Base-by-base conservation (phyloP, 2,888 invertebrate species). In the Margaritifera margaritifera region DNA sequence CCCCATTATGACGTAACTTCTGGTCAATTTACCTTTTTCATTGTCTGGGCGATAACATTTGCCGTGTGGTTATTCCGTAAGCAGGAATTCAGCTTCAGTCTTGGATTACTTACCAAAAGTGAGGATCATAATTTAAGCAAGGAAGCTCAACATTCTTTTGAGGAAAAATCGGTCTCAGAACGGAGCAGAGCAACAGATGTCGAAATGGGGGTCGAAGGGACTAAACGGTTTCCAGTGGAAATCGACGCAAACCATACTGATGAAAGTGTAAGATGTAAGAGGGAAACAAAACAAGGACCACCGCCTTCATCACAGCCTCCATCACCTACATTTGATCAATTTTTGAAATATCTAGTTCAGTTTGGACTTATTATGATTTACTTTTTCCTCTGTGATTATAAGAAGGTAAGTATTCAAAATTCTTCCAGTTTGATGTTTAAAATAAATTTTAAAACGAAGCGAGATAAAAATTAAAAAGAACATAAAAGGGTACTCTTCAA, bases 381-480 rank as follows among this genome's bases (percentile, higher is more conserved):
- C 60, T 85, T 83, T 75, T 84, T 71, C 59, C 62, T 84, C 2
- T 81, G 78, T 54, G 85, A 85, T 55, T 84, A 84, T 63, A 68
- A 67, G n/a, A 85, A 85, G 83, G 85, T 85, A 62, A 64, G 77
- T 56, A 24, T 2, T 24, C 61, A 4, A 19, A 56, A 56, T 31
- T n/a, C 8, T 50, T 25, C 5, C 42, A 20, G 15, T 42, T 51
- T n/a, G 22, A n/a, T n/a, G n/a, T 19, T 55, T 2, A 59, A 25
- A 18, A 18, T 58, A 1, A 1, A 22, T 22, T 20, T 25, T n/a
- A n/a, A 24, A 19, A 25, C 27, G 2, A 59, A 42, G 42, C 8
- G 11, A 42, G 2, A 2, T 42, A 42, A 42, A 1, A 31, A 31
- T 31, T 0, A 31, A 31, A 31, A 31, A 2, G 6, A 31, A 31